Percentiles rank a stretch among this genome's conserved stretches.
Evolutionary conservation across 2,797 vertebrate genomes (phyloP).

Genomic region (Hipposideros larvatus): DNA sequence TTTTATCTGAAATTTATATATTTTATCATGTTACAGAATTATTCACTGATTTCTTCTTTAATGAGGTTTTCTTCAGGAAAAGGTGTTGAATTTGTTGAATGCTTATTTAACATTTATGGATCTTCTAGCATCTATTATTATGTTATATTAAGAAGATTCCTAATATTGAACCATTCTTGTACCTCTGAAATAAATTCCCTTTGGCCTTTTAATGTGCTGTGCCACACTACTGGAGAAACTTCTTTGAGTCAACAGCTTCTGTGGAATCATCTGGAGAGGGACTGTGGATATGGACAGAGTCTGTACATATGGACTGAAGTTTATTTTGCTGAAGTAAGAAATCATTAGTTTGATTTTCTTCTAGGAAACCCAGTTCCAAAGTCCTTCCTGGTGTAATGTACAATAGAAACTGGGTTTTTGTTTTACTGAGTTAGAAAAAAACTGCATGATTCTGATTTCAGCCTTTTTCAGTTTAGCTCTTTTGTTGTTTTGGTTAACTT

Average conservation of each 20-base stretch:
- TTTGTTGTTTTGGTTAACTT: constrained; percentile 57
- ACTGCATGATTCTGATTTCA: neutral
- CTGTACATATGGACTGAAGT: neutral
- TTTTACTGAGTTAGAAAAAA: neutral
- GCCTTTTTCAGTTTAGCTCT: constrained; percentile 9
- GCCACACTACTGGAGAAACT: neutral
- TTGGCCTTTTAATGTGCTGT: neutral
- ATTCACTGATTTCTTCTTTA: neutral
- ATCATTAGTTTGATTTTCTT: neutral
- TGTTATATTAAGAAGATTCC: neutral
- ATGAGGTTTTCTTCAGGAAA: constrained; percentile 17
- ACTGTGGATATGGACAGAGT: neutral
- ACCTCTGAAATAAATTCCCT: neutral
- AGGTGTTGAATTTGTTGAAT: neutral
- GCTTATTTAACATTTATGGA: neutral
- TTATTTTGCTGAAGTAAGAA: neutral
- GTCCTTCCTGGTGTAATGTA: neutral
- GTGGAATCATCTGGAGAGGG: neutral
- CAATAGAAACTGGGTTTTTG: neutral
- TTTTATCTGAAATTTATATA: neutral
- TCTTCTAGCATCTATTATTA: neutral
- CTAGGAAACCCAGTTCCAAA: neutral
- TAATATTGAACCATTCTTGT: constrained; percentile 11
- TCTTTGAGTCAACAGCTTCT: neutral
- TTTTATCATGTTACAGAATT: constrained; percentile 11